phyloP scores from a whole-genome alignment of 2,888 invertebrate genomes.

The Ophion costatus region DNA sequence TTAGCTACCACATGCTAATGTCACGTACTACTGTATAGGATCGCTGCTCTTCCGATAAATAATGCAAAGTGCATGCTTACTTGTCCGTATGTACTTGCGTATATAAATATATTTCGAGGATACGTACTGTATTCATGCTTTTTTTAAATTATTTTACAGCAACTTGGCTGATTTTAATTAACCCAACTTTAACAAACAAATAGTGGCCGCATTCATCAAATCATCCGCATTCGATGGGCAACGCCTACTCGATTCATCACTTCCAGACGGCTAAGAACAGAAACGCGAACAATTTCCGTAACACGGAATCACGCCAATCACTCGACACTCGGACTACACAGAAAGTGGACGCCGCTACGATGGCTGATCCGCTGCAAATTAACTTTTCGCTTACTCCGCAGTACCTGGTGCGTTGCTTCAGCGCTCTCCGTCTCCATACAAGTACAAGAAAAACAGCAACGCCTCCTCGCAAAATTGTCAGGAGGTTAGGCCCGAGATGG shows the following conservation, averaged over 20 bases:
- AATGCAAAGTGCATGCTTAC: too few relatives aligned
- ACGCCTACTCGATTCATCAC: conserved; percentile 73
- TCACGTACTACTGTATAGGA: neutral
- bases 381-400: conserved; percentile 81
- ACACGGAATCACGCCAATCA: conserved; percentile 78
- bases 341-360: conserved; percentile 81
- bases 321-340: conserved; percentile 79
- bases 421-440: conserved; percentile 78
- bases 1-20: conserved; percentile 50
- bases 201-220: too few relatives aligned
- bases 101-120: too few relatives aligned
- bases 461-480: conserved; percentile 76
- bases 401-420: conserved; percentile 80
- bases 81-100: too few relatives aligned
- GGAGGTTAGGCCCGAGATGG: conserved; percentile 76
- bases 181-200: too few relatives aligned
- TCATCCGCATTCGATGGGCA: too few relatives aligned
- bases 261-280: conserved; percentile 79
- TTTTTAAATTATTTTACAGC: too few relatives aligned
- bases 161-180: too few relatives aligned
- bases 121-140: too few relatives aligned
- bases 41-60: neutral
- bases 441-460: conserved; percentile 77
- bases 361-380: conserved; percentile 82
- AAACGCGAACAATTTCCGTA: conserved; percentile 79